Base-by-base conservation (phyloP, 2,888 invertebrate species). In the Watsonalla binaria region DNA sequence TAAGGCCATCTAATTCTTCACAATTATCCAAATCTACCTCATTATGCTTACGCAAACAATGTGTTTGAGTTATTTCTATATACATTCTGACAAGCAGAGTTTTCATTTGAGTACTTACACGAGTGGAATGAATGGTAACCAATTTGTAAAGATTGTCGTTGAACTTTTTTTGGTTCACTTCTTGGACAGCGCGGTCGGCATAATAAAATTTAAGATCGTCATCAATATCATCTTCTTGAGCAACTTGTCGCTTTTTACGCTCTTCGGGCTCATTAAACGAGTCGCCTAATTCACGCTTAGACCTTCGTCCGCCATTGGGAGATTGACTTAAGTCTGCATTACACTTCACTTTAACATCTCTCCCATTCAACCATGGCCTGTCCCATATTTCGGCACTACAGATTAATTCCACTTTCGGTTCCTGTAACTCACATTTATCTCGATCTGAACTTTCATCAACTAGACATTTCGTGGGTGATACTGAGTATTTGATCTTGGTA, bases 11-110 rank as follows among this genome's bases (percentile, higher is more conserved):
- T 59, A 87, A 67, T 68, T 86, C 87, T 13, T 85, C 86, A 62
- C 88, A 87, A 14, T 73, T 57, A 2, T 59, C 15, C 8, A 85
- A 54, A 51, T 76, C 68, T 7, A 54, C 51, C 46, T 72, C 70
- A 47, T 66, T 69, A 48, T 76, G 65, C 45, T 72, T 69, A 9
- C 77, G 71, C 58, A 86, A 60, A 56, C 87, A 87, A 56, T 62
- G 86, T 11, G 88, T 86, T 53, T 74, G 73, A 2, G 81, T 84
- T 14, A 76, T 67, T 74, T 87, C 87, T 37, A 88, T 70, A 57
- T 77, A 87, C 82, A 88, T 80, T 58, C 78, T 74, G 6, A 84
- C 66, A 58, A 78, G 71, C 13, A 64, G 62, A 2, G 73, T 70
- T 24, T 74, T 72, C 82, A 84, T 84, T 47, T 78, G 81, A 2